phyloP scores from a whole-genome alignment of 2,113 vertebrate genomes.

The Vireo altiloquus region DNA sequence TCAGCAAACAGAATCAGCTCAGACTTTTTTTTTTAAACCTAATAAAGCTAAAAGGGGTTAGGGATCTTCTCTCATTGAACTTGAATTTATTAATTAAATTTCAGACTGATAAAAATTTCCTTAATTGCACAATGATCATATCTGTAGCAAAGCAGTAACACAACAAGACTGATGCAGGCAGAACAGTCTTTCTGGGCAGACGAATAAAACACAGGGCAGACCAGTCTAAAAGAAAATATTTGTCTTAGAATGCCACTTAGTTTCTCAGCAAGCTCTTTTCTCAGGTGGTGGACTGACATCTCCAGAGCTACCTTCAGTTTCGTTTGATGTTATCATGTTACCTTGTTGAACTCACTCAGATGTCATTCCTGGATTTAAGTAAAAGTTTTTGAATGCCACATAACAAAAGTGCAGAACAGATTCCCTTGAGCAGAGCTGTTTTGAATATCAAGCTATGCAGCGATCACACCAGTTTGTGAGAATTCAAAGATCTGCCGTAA shows the following conservation, averaged over 20 bases:
- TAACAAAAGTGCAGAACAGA: constrained; percentile 2
- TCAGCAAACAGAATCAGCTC: background rate
- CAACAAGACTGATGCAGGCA: background rate
- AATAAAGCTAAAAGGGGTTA: background rate
- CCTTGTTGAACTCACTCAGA: constrained; percentile 1
- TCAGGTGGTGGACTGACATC: background rate
- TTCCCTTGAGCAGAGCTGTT: constrained; percentile 34
- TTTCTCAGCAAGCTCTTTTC: background rate
- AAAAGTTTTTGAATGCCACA: constrained; percentile 40
- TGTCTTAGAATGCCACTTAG: background rate
- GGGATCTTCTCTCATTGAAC: background rate
- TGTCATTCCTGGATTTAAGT: constrained; percentile 33
- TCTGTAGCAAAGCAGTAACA: background rate
- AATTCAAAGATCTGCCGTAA: constrained; percentile 29
- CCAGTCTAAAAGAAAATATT: background rate
- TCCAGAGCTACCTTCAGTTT: background rate
- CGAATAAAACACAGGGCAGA: background rate
- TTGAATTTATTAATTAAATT: constrained; percentile 31
- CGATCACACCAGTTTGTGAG: background rate
- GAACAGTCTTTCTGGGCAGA: background rate
- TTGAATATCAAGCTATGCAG: constrained; percentile 21
- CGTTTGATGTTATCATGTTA: constrained; percentile 18
- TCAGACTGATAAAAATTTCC: background rate
- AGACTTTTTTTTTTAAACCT: background rate
- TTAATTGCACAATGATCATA: background rate